A percentile compares a stretch with the other conserved stretches of the same genome.
These are phyloP conservation scores for Pseudoatta argentina DNA, from an alignment of 1,140 invertebrate genomes.

Conservation along the genomic window DNA sequence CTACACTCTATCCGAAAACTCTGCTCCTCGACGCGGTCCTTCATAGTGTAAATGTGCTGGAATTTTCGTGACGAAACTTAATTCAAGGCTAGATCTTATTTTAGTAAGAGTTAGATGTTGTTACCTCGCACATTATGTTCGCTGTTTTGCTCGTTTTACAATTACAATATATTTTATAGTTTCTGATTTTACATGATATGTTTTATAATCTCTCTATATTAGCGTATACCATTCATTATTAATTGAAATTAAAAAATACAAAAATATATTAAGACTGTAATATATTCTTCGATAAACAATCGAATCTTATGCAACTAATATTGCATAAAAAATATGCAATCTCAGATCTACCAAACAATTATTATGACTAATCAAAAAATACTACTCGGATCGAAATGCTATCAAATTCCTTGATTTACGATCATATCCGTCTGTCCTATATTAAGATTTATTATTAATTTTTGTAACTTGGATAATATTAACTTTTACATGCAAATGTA, in stretches of 20 bases:
- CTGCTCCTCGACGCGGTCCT: constrained; percentile 22
- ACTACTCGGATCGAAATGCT: too few species aligned
- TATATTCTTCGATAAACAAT: not conserved
- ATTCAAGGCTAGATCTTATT: constrained; percentile 27
- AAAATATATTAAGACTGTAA: not conserved
- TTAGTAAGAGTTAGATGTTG: not conserved
- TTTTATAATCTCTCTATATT: not conserved
- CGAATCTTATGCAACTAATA: not conserved
- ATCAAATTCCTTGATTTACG: not conserved
- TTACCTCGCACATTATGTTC: not conserved
- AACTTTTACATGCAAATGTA: not conserved
- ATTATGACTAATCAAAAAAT: too few species aligned
- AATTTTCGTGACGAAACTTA: constrained; percentile 53
- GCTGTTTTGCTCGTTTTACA: not conserved
- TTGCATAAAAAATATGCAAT: not conserved
- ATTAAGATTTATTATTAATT: too few species aligned
- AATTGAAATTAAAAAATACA: not conserved
- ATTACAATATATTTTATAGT: not conserved
- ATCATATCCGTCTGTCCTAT: not conserved
- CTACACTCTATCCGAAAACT: constrained; percentile 40
- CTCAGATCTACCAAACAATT: not conserved
- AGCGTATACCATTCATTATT: not conserved
- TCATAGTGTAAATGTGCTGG: not conserved
- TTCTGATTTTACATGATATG: not conserved
- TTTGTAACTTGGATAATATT: not conserved